Percentiles rank a stretch among this genome's conserved stretches.
These are phyloP conservation scores for Cheumatopsyche charites DNA, from an alignment of 1,140 invertebrate genomes.

Conservation along the genomic window DNA sequence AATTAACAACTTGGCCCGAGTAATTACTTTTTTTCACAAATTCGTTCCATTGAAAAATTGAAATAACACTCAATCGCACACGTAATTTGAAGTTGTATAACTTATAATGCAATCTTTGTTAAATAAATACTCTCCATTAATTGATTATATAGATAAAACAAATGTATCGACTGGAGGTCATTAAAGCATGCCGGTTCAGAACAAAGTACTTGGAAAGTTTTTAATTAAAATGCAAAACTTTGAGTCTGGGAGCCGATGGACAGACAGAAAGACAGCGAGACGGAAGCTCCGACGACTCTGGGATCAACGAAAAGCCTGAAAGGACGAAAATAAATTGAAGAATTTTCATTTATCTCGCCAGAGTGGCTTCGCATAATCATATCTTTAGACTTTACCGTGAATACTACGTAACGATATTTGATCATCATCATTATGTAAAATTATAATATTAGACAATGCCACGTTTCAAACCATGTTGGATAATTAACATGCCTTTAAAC, in stretches of 20 bases:
- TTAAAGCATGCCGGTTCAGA: neutral
- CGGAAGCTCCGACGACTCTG: neutral
- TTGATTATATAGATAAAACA: neutral
- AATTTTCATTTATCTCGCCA: neutral
- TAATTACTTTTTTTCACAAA: too few relatives aligned
- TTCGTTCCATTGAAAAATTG: too few relatives aligned
- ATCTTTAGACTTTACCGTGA: neutral
- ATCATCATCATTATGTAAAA: too few relatives aligned
- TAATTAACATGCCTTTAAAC: constrained; percentile 1
- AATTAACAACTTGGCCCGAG: too few relatives aligned
- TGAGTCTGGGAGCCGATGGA: constrained; percentile 14
- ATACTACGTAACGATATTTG: neutral
- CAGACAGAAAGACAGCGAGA: constrained; percentile 5
- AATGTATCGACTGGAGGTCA: neutral
- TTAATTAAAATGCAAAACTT: constrained; percentile 43
- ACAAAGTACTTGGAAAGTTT: constrained; percentile 36
- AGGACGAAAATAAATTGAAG: neutral
- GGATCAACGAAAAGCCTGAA: neutral
- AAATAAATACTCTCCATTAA: neutral
- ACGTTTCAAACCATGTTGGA: neutral
- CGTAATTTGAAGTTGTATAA: too few relatives aligned
- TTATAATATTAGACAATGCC: too few relatives aligned
- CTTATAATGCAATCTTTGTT: too few relatives aligned
- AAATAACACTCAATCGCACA: too few relatives aligned
- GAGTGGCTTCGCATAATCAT: neutral